A percentile compares a stretch with the other conserved stretches of the same genome.
These are phyloP conservation scores for Arenaria interpres DNA, from an alignment of 2,113 vertebrate genomes.

Conservation along the genomic window DNA sequence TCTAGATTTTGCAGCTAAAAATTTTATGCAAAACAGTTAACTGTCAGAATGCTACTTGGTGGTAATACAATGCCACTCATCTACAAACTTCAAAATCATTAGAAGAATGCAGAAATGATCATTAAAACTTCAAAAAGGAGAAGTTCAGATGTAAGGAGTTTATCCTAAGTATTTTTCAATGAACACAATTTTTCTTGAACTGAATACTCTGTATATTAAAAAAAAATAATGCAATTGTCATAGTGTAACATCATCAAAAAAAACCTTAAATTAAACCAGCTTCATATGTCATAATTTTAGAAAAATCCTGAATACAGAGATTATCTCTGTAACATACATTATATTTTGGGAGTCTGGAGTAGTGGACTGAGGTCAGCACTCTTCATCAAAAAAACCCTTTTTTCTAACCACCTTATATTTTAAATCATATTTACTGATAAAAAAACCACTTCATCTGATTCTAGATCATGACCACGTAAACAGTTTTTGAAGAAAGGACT, in stretches of 20 bases:
- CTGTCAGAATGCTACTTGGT: neutral
- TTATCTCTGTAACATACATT: rapidly evolving
- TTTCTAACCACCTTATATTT: neutral
- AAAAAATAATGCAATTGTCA: neutral
- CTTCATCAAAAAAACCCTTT: rapidly evolving
- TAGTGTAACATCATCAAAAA: neutral
- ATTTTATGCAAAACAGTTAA: neutral
- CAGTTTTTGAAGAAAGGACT: neutral
- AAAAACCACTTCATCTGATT: neutral
- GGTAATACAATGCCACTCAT: neutral
- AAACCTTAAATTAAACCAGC: neutral
- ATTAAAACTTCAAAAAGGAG: neutral
- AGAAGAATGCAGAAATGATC: neutral
- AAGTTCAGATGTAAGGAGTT: neutral
- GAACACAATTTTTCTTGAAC: neutral
- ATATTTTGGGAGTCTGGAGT: neutral
- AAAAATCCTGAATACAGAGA: neutral
- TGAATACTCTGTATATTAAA: neutral
- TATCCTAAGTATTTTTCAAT: neutral
- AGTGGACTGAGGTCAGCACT: neutral
- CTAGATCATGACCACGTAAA: neutral
- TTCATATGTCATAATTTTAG: neutral
- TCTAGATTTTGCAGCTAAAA: neutral
- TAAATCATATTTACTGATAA: neutral
- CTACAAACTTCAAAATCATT: neutral